Evolutionary conservation across 2,888 invertebrate genomes (phyloP), one percentile per base, ranked within the genome.

Genomic region (Pseudanteris insignis): DNA sequence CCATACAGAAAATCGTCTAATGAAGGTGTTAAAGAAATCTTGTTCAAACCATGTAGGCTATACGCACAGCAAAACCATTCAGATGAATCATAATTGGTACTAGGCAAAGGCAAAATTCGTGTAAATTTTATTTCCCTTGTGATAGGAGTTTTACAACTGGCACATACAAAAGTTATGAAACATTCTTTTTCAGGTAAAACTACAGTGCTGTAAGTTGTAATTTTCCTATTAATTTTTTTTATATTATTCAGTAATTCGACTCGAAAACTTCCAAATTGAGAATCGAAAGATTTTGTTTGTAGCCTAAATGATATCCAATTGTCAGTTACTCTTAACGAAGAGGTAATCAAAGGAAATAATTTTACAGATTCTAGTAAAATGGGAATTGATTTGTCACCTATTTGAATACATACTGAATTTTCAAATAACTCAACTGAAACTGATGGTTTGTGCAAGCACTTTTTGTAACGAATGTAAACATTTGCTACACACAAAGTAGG

Each of bases 41-140:
- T n/a, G n/a, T n/a, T n/a, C n/a, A n/a, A n/a, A n/a, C n/a, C n/a
- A n/a, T n/a, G n/a, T n/a, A n/a, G n/a, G n/a, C 32, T 65, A 33
- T 78, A 74, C 7, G 66, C 72, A 40, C 77, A 77, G 40, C 79
- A 80, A 54, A 78, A 80, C 78, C 78, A 80, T 48, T 79, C 78
- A n/a, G 65, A 64, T 7, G 72, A 71, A 57, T 79, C 77, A 33
- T 71, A 79, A 14, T 76, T 72, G 14, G 44, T 54, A 44, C 72
- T 70, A 2, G 79, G 79, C 14, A 77, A 34, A 14, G 79, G 77
- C 24, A 79, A 54, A 14, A 78, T 59, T 62, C 75, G 71, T 40
- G 67, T 54, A 29, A 78, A 70, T 33, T 47, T 54, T 13, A 73
- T 30, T 1, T 43, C 37, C n/a, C 71, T 70, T 4, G 75, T 69